Conservation (phyloP, 2,113 vertebrate genomes). For the Oreochromis aureus region DNA sequence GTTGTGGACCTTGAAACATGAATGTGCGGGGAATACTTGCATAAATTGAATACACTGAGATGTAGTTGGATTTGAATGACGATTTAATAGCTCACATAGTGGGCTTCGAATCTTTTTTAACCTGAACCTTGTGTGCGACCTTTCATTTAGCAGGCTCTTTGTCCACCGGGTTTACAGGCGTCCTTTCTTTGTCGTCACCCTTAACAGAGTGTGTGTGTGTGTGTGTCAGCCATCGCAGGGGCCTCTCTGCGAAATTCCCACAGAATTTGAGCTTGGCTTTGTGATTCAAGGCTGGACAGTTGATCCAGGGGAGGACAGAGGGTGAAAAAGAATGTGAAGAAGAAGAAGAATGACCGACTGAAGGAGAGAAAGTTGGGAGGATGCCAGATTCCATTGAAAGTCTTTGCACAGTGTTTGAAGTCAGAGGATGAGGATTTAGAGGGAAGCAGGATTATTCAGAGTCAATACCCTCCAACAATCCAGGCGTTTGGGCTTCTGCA, state of each 20-base stretch:
- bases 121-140: slow-evolving; percentile 34
- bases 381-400: slow-evolving; percentile 65
- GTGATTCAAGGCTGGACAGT: slow-evolving; percentile 58
- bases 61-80: not conserved
- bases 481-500: slow-evolving; percentile 28
- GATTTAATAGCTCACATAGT: slow-evolving; percentile 22
- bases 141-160: slow-evolving; percentile 43
- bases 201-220: slow-evolving; percentile 1
- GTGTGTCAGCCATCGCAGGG: slow-evolving; percentile 8
- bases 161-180: slow-evolving; percentile 27
- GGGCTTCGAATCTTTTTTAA: slow-evolving; percentile 20
- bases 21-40: not conserved
- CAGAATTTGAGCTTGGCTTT: slow-evolving; percentile 59
- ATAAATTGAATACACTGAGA: not conserved
- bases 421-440: slow-evolving; percentile 65
- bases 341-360: slow-evolving; percentile 56
- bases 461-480: slow-evolving; percentile 62
- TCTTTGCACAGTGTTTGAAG: slow-evolving; percentile 65
- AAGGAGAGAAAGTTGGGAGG: slow-evolving; percentile 63
- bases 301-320: slow-evolving; percentile 65
- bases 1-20: not conserved
- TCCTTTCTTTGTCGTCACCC: slow-evolving; percentile 47
- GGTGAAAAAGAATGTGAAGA: slow-evolving; percentile 52
- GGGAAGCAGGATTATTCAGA: slow-evolving; percentile 66
- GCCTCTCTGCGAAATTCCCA: slow-evolving; percentile 59